Conservation (phyloP, 2,113 vertebrate species). For the Tinamus guttatus region DNA sequence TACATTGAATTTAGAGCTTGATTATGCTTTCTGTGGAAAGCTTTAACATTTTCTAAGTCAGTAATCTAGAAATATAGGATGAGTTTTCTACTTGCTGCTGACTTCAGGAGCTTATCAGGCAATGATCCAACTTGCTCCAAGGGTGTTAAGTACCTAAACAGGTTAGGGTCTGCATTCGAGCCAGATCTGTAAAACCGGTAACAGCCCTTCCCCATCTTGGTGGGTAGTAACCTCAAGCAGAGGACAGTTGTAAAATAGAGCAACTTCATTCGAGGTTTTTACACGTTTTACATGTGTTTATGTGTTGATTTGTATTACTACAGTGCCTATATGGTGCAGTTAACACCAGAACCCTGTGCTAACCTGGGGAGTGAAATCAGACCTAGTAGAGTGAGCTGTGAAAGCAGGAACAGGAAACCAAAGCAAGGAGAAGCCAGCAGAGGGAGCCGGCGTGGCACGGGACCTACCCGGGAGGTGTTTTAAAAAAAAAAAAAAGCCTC, state of each 20-base stretch:
- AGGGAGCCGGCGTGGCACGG: conserved; percentile 65
- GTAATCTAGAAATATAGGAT: background rate
- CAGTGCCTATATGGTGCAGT: too few species aligned
- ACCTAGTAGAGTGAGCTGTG: fast-evolving
- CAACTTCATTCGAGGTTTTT: background rate
- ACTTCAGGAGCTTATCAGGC: background rate
- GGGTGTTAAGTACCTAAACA: background rate
- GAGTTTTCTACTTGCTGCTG: background rate
- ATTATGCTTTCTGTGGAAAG: background rate
- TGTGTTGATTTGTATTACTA: background rate
- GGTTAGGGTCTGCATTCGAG: background rate
- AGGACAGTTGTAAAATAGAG: background rate
- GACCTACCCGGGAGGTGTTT: background rate
- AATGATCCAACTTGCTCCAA: background rate
- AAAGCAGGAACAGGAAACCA: background rate
- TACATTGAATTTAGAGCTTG: background rate
- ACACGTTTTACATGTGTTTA: background rate
- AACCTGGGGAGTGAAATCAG: fast-evolving
- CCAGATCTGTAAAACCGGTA: background rate
- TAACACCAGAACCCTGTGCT: fast-evolving
- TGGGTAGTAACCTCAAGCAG: background rate
- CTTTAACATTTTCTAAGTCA: background rate
- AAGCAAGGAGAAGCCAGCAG: conserved; percentile 41
- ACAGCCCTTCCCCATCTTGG: background rate
- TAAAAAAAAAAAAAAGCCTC: background rate